Evolutionary conservation across 1,140 invertebrate species (phyloP).

Genomic region (Trichomalopsis sarcophagae): DNA sequence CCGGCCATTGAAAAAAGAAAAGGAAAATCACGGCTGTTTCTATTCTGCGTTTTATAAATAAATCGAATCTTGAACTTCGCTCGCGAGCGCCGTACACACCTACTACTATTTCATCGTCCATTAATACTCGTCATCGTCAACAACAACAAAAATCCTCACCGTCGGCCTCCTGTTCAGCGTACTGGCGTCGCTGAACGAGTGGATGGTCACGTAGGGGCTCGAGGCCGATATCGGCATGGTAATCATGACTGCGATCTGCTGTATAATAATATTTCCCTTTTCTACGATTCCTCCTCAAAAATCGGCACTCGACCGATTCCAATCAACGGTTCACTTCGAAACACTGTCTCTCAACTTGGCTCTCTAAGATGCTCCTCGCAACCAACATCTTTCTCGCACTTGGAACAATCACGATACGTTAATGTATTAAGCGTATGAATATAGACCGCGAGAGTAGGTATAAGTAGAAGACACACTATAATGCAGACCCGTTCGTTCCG

Average conservation of each 20-base stretch:
- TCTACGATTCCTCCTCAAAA: not conserved
- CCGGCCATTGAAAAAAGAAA: no score
- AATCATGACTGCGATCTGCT: constrained; percentile 64
- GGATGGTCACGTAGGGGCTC: constrained; percentile 68
- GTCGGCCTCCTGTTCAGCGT: constrained; percentile 64
- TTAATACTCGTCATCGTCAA: no score
- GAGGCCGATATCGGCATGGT: constrained; percentile 69
- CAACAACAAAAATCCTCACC: constrained; percentile 58
- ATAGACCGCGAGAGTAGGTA: not conserved
- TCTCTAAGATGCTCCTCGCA: not conserved
- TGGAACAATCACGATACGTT: no score
- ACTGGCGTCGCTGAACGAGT: constrained; percentile 71
- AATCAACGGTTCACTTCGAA: not conserved
- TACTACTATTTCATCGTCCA: no score
- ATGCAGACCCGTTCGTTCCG: not conserved
- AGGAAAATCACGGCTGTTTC: no score
- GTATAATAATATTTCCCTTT: not conserved
- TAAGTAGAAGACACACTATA: not conserved
- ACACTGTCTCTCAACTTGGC: not conserved
- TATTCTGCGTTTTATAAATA: not conserved
- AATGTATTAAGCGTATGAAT: no score
- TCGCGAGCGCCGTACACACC: no score
- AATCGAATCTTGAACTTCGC: not conserved
- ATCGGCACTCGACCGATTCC: not conserved
- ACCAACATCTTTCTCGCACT: not conserved